Conservation (phyloP, 1,140 invertebrate species). For the Musca vetustissima region DNA sequence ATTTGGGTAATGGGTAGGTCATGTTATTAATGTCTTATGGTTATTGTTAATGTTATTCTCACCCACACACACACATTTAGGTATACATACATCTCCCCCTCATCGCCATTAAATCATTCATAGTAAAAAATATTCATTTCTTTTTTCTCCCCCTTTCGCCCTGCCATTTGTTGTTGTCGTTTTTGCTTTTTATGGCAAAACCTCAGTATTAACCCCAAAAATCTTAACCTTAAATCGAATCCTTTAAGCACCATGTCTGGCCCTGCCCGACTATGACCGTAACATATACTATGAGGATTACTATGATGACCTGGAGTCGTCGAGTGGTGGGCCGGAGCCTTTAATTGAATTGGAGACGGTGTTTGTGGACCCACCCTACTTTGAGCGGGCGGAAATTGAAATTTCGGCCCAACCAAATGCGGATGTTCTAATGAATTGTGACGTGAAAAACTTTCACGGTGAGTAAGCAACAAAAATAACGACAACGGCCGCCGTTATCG, state of each 20-base stretch:
- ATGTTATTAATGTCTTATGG: no score
- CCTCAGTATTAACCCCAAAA: conserved; percentile 18
- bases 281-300: not conserved
- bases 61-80: no score
- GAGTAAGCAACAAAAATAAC: conserved; percentile 8
- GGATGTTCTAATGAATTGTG: conserved; percentile 43
- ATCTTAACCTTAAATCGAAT: not conserved
- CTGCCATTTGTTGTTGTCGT: no score
- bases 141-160: no score
- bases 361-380: conserved; percentile 35
- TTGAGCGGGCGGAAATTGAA: conserved; percentile 35
- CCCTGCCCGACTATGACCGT: conserved; percentile 1
- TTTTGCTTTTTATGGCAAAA: not conserved
- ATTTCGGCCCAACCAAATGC: conserved; percentile 38
- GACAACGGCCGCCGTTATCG: not conserved
- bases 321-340: not conserved
- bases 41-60: no score
- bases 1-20: no score
- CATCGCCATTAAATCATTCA: no score
- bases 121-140: no score
- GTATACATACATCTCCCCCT: no score
- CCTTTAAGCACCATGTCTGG: conserved; percentile 9
- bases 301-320: not conserved
- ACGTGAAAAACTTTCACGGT: conserved; percentile 44
- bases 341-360: not conserved